Evolutionary conservation across 2,888 invertebrate genomes (phyloP).

Genomic region (Ctena decussata): DNA sequence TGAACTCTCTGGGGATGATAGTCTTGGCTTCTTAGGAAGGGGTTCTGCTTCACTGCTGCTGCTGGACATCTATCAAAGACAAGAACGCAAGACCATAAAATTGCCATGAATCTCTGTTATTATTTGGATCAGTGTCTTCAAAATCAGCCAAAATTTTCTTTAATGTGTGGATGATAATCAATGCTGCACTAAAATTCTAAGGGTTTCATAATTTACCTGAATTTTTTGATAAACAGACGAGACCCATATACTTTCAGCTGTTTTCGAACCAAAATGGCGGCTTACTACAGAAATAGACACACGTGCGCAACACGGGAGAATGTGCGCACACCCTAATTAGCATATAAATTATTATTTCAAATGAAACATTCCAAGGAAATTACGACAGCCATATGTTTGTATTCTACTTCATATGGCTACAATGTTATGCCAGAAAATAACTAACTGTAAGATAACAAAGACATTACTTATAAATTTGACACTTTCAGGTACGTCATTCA

Average conservation of each 20-base stretch:
- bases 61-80: conserved; percentile 81
- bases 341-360: neutral
- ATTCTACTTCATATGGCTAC: neutral
- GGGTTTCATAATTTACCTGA: conserved; percentile 44
- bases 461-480: neutral
- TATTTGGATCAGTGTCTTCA: no score
- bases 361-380: neutral
- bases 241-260: conserved; percentile 45
- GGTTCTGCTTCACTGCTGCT: conserved; percentile 77
- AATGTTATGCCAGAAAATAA: neutral
- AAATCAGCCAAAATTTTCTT: no score
- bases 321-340: conserved; percentile 21
- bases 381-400: no score
- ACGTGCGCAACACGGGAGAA: conserved; percentile 68
- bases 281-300: conserved; percentile 46
- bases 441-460: neutral
- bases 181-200: no score
- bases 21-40: conserved; percentile 81
- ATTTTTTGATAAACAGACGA: conserved; percentile 56
- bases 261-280: conserved; percentile 61
- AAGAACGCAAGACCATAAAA: no score
- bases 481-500: neutral
- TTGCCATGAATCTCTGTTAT: no score
- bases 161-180: no score
- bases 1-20: conserved; percentile 70